phyloP scores from a whole-genome alignment of 1,140 invertebrate genomes.

The Melanaphis sacchari region DNA sequence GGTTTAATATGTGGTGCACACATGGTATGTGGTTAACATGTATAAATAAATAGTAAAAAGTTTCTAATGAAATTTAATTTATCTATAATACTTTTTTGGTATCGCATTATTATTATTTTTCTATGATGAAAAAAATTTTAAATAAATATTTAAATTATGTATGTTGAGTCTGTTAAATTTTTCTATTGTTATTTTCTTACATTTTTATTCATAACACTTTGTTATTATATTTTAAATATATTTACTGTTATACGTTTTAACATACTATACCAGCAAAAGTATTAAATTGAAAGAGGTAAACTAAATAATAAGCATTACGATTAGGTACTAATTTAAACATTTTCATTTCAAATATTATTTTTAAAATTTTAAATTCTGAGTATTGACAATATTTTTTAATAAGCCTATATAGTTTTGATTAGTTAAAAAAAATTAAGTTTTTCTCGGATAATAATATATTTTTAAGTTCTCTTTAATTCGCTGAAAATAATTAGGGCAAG shows the following conservation, averaged over 20 bases:
- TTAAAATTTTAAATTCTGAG: background rate
- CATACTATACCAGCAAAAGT: background rate
- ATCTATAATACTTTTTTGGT: background rate
- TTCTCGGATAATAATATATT: background rate
- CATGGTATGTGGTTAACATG: background rate
- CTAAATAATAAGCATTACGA: background rate
- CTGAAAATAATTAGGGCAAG: background rate
- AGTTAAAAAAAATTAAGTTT: background rate
- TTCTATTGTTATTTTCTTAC: background rate
- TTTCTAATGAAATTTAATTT: background rate
- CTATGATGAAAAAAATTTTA: background rate
- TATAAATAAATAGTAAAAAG: background rate
- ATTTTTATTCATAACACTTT: background rate
- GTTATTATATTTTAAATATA: background rate
- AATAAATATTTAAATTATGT: background rate
- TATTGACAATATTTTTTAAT: background rate
- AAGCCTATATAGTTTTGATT: background rate
- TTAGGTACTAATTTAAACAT: too few relatives aligned
- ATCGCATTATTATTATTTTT: background rate
- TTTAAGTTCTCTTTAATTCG: background rate
- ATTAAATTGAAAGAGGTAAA: background rate
- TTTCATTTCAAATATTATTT: background rate
- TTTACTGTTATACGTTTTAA: background rate
- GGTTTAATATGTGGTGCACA: background rate
- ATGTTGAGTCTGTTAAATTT: background rate